phyloP scores from a whole-genome alignment of 2,797 vertebrate species.

The Novumbra hubbsi region DNA sequence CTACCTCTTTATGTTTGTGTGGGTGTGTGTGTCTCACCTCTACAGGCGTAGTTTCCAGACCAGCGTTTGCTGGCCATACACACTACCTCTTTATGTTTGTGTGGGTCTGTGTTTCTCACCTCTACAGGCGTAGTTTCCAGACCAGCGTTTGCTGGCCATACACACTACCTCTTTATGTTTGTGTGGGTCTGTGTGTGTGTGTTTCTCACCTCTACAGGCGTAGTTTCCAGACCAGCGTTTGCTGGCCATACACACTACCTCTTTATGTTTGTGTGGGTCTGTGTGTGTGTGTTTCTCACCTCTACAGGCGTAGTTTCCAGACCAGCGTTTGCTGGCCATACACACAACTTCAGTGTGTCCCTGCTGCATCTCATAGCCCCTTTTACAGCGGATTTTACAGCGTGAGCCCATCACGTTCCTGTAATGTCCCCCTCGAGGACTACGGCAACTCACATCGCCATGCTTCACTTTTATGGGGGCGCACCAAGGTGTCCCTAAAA shows the following conservation, averaged over 20 bases:
- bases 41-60: too few species aligned
- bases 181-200: not conserved
- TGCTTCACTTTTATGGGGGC: slow-evolving; percentile 94
- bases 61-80: too few species aligned
- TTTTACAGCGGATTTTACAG: slow-evolving; percentile 91
- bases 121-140: too few species aligned
- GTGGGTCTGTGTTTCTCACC: too few species aligned
- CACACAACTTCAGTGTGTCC: slow-evolving; percentile 86
- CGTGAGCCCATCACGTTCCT: slow-evolving; percentile 87
- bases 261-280: not conserved
- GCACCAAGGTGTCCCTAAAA: slow-evolving; percentile 89
- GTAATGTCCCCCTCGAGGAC: slow-evolving; percentile 84
- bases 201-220: too few species aligned
- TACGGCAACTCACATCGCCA: slow-evolving; percentile 87
- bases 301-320: slow-evolving; percentile 90
- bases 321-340: slow-evolving; percentile 92
- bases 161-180: too few species aligned
- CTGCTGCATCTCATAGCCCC: slow-evolving; percentile 85
- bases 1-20: slow-evolving; percentile 76
- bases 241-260: too few species aligned
- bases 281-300: slow-evolving; percentile 71
- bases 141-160: too few species aligned
- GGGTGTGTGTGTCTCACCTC: too few species aligned
- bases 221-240: too few species aligned
- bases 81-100: not conserved